A percentile compares a stretch with the other conserved stretches of the same genome.
Evolutionary conservation across 2,797 vertebrate genomes (phyloP).

Genomic region (Lates japonicus): DNA sequence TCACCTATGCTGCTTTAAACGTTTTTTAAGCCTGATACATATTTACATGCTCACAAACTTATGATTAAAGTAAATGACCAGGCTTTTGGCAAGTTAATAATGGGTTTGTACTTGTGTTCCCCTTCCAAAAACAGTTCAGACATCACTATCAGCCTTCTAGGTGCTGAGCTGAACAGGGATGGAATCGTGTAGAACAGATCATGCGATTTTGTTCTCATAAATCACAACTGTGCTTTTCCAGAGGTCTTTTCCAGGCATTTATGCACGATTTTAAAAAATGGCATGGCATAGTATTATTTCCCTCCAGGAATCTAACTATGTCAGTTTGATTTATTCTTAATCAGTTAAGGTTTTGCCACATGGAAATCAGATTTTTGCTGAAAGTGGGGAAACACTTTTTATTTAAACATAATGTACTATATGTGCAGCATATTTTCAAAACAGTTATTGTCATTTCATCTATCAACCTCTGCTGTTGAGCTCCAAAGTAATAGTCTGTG

Average conservation of each 20-base stretch:
- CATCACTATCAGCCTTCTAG: slow-evolving; percentile 3
- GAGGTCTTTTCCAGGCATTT: slow-evolving; percentile 20
- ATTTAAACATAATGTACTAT: slow-evolving; percentile 1
- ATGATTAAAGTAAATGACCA: slow-evolving; percentile 3
- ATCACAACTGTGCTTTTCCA: slow-evolving; percentile 13
- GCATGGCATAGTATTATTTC: not conserved
- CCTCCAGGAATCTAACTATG: not conserved
- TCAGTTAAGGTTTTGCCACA: not conserved
- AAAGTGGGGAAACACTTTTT: slow-evolving; percentile 11
- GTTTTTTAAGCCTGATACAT: not conserved
- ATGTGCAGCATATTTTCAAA: slow-evolving; percentile 14
- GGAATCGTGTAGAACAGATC: slow-evolving; percentile 28
- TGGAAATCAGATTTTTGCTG: slow-evolving; percentile 28
- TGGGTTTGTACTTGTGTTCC: not conserved
- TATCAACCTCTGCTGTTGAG: slow-evolving; percentile 18
- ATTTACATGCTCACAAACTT: slow-evolving; percentile 4
- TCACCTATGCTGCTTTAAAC: not conserved
- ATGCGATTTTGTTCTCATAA: slow-evolving; percentile 32
- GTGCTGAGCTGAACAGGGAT: slow-evolving; percentile 36
- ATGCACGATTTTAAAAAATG: not conserved
- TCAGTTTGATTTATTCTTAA: slow-evolving; percentile 21
- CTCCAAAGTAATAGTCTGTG: slow-evolving; percentile 58
- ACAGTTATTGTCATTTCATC: slow-evolving; percentile 10
- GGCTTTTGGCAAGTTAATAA: slow-evolving; percentile 21
- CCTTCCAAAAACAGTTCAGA: slow-evolving; percentile 9